Base-by-base conservation (phyloP, 2,888 invertebrate species). In the Yponomeuta evonymella region DNA sequence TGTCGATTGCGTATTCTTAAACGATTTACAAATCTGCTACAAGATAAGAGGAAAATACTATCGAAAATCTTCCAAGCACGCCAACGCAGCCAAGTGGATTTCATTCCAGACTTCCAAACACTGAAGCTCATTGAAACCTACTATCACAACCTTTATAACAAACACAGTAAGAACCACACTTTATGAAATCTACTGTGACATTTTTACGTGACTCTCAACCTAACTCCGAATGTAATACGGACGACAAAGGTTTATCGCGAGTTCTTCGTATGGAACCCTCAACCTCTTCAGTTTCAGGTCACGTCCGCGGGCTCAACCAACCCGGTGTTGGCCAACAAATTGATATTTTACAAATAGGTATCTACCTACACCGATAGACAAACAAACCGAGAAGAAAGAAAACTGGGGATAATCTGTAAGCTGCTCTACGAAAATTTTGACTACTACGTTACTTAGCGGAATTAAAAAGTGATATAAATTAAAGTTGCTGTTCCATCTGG, bases 281-380 rank as follows among this genome's bases (percentile, higher is more conserved):
- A 58, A 58, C 70, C 15, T 15, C 62, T 70, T 72, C 63, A 58
- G 64, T 63, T 1, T 29, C 71, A 48, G 30, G 29, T 65, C 69
- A 88, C 88, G 89, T 83, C 78, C 70, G 66, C 72, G 75, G 72
- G 78, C 77, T 80, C 81, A 83, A 84, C 83, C 84, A 82, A 78
- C 75, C 79, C 80, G 79, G 78, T 82, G 85, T 84, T 85, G 51
- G 79, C 81, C 79, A 81, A 84, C 85, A 87, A 89, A 88, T 88
- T 88, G 87, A 89, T 88, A 89, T 89, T 88, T 86, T 88, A 83
- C 83, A 83, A 81, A 86, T 81, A 84, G 1, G 10, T 65, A 65
- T 70, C 36, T 69, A 65, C 71, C 36, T 69, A 58, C 5, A 15
- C 51, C 51, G 51, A 15, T 15, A 58, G 51, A 58, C 15, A 58